Conservation (phyloP, 2,113 vertebrate genomes). For the Oreocharis arfaki region DNA sequence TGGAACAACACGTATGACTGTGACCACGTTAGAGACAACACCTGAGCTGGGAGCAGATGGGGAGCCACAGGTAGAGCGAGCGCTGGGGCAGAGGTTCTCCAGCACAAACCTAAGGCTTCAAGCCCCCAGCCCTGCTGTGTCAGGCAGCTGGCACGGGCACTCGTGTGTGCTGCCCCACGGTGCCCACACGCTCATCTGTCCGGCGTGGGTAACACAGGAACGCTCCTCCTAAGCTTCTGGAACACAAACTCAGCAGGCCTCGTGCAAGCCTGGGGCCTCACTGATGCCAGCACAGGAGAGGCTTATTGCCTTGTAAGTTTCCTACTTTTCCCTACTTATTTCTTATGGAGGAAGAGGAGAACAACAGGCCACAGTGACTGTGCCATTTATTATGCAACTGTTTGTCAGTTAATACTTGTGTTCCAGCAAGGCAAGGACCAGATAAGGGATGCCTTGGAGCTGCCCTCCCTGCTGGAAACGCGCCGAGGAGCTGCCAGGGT, state of each 20-base stretch:
- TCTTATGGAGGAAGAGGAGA: neutral
- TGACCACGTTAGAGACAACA: neutral
- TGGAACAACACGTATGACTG: neutral
- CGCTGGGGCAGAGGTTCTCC: neutral
- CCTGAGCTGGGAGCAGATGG: neutral
- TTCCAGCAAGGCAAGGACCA: slow-evolving; percentile 26
- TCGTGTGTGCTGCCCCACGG: accelerated
- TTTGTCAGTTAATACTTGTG: slow-evolving; percentile 47
- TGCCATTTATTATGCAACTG: neutral
- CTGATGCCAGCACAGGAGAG: neutral
- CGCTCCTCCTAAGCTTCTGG: neutral
- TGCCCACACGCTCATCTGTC: neutral
- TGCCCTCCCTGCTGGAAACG: neutral
- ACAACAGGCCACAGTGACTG: neutral
- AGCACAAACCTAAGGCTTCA: neutral
- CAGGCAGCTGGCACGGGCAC: neutral
- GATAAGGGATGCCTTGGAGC: neutral
- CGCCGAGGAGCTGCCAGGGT: neutral
- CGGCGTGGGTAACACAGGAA: neutral
- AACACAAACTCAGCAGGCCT: neutral
- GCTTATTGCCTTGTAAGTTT: neutral
- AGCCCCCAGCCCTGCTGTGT: accelerated
- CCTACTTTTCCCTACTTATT: neutral
- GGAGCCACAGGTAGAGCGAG: neutral
- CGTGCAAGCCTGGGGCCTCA: neutral